phyloP scores from a whole-genome alignment of 2,797 vertebrate species.

The Arrhamphus sclerolepis region DNA sequence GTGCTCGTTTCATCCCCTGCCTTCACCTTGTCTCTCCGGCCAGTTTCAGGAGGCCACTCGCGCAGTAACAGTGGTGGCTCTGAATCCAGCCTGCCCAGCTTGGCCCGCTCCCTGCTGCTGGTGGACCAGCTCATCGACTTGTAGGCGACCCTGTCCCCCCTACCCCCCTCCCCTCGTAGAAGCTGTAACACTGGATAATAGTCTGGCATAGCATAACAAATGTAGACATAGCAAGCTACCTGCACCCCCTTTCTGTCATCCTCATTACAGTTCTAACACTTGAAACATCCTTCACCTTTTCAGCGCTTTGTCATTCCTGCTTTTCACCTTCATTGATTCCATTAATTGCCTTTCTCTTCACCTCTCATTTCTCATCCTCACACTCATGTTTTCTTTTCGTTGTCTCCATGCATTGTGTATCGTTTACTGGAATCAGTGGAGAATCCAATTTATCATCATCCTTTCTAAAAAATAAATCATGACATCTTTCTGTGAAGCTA shows the following conservation, averaged over 20 bases:
- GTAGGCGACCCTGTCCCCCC: conserved; percentile 48
- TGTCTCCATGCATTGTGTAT: conserved; percentile 22
- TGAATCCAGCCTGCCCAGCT: conserved; percentile 98
- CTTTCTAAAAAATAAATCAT: conserved; percentile 35
- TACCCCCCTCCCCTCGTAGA: conserved; percentile 50
- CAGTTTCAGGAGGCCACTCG: conserved; percentile 97
- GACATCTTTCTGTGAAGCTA: conserved; percentile 49
- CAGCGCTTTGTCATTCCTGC: conserved; percentile 54
- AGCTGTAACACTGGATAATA: conserved; percentile 69
- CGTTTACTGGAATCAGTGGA: conserved; percentile 8
- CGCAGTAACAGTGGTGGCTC: conserved; percentile 99
- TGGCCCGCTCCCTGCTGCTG: conserved; percentile 98
- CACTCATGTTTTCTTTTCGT: conserved; percentile 43
- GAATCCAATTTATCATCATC: conserved; percentile 37
- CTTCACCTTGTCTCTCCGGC: conserved; percentile 81
- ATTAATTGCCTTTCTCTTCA: conserved; percentile 47
- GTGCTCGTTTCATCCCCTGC: conserved; percentile 23
- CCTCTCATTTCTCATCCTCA: conserved; percentile 51
- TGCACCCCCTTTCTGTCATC: conserved; percentile 44
- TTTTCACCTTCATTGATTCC: conserved; percentile 24
- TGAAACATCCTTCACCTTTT: conserved; percentile 52
- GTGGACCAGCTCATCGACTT: conserved; percentile 99
- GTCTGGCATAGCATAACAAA: conserved; percentile 69
- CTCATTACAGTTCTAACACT: conserved; percentile 42
- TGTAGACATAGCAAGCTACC: conserved; percentile 68